phyloP scores from a whole-genome alignment of 2,888 invertebrate species.

The Argyresthia goedartella region DNA sequence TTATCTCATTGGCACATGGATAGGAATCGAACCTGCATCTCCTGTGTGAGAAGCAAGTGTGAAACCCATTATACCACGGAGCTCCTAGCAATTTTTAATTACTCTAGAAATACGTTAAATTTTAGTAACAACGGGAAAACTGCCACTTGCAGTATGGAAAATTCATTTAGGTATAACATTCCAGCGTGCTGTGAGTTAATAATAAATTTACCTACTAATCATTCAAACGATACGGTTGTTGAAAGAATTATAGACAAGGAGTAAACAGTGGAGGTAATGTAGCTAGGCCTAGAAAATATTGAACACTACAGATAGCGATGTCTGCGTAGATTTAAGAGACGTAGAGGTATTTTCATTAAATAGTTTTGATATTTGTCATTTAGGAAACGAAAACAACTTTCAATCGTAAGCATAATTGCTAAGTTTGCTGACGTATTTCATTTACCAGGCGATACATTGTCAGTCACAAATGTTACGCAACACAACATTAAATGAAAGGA shows the following conservation, averaged over 20 bases:
- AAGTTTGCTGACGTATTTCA: slow-evolving; percentile 10
- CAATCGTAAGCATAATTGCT: slow-evolving; percentile 7
- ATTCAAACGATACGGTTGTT: neutral
- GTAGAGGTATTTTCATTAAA: neutral
- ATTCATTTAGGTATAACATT: neutral
- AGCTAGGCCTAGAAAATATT: neutral
- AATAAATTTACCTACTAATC: neutral
- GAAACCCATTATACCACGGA: too few species aligned
- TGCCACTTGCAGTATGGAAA: neutral
- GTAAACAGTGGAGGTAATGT: neutral
- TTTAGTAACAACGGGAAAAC: neutral
- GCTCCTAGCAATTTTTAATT: neutral
- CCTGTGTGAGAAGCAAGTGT: too few species aligned
- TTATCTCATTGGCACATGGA: too few species aligned
- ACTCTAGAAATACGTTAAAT: neutral
- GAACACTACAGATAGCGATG: slow-evolving; percentile 4
- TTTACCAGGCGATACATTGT: slow-evolving; percentile 7
- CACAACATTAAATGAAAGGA: slow-evolving; percentile 9
- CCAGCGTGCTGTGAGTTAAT: neutral
- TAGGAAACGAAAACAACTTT: slow-evolving; percentile 2
- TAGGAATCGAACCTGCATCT: too few species aligned
- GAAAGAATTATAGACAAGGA: neutral
- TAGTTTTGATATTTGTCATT: slow-evolving; percentile 6
- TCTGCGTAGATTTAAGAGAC: neutral
- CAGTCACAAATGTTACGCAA: slow-evolving; percentile 5